A percentile compares a stretch with the other conserved stretches of the same genome.
Conservation (phyloP, 2,888 invertebrate genomes). For the Brachyopa scutellaris region DNA sequence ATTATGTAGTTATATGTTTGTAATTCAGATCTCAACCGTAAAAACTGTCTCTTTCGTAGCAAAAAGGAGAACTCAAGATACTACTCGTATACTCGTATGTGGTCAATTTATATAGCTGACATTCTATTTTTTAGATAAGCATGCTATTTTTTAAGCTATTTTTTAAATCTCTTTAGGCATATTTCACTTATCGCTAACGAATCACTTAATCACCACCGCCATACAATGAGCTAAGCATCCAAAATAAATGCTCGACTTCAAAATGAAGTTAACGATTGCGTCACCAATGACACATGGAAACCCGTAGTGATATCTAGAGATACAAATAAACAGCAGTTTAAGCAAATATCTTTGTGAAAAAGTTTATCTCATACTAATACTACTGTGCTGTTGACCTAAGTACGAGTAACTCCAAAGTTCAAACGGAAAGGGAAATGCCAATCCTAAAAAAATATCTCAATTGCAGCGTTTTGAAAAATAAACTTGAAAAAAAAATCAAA, state of each 20-base stretch:
- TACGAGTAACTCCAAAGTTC: too few species aligned
- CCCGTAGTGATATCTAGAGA: slow-evolving; percentile 17
- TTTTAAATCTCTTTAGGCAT: not conserved
- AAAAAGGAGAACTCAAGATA: too few species aligned
- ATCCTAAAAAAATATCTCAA: too few species aligned
- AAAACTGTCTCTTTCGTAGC: too few species aligned
- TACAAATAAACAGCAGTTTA: not conserved
- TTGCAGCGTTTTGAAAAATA: too few species aligned
- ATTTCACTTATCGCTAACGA: not conserved
- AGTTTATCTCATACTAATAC: not conserved
- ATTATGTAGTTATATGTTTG: too few species aligned
- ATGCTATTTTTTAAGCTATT: too few species aligned
- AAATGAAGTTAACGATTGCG: slow-evolving; percentile 30
- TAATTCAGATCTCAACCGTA: too few species aligned
- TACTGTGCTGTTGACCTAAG: not conserved
- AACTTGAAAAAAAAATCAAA: too few species aligned
- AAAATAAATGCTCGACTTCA: slow-evolving; percentile 41
- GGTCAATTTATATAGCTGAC: too few species aligned
- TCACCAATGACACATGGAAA: slow-evolving; percentile 21
- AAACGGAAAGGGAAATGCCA: too few species aligned
- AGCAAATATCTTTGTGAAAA: not conserved
- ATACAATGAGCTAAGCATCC: slow-evolving; percentile 46
- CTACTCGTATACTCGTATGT: too few species aligned
- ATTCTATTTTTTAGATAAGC: not conserved
- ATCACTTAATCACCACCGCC: slow-evolving; percentile 25